A percentile compares a stretch with the other conserved stretches of the same genome.
These are phyloP conservation scores for Grammomys surdaster DNA, from an alignment of 2,113 vertebrate genomes.

Conservation along the genomic window DNA sequence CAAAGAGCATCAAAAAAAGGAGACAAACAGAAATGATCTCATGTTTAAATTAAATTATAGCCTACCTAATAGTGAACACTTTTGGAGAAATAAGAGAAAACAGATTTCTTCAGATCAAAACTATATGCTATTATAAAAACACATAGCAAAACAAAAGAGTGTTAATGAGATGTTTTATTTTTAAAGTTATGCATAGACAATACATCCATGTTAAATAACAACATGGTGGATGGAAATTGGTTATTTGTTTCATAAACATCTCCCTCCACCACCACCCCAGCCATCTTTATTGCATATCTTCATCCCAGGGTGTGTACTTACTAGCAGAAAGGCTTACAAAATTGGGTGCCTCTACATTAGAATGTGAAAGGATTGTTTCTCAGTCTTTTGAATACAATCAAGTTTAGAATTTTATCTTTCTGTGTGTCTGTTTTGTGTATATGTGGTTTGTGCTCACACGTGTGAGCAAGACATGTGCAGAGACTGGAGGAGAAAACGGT, in stretches of 20 bases:
- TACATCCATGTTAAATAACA: not conserved
- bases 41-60: not conserved
- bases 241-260: not conserved
- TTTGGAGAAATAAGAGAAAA: conserved; percentile 45
- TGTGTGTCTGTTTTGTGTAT: not conserved
- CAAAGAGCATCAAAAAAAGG: conserved; percentile 3
- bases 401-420: not conserved
- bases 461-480: not conserved
- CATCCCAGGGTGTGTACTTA: not conserved
- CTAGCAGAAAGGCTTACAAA: not conserved
- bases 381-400: not conserved
- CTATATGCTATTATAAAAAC: conserved; percentile 21
- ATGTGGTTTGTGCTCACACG: too few relatives aligned
- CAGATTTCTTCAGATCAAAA: conserved; percentile 8
- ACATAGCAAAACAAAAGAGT: not conserved
- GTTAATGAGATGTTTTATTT: not conserved
- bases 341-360: not conserved
- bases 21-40: not conserved
- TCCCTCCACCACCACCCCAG: too few relatives aligned
- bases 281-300: not conserved
- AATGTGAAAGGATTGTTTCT: not conserved
- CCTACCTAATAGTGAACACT: not conserved
- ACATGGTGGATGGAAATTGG: not conserved
- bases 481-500: not conserved
- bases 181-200: not conserved